Percentiles rank a stretch among this genome's conserved stretches.
Evolutionary conservation across 2,797 vertebrate genomes (phyloP).

Genomic region (Stomatorhinus walkeri): DNA sequence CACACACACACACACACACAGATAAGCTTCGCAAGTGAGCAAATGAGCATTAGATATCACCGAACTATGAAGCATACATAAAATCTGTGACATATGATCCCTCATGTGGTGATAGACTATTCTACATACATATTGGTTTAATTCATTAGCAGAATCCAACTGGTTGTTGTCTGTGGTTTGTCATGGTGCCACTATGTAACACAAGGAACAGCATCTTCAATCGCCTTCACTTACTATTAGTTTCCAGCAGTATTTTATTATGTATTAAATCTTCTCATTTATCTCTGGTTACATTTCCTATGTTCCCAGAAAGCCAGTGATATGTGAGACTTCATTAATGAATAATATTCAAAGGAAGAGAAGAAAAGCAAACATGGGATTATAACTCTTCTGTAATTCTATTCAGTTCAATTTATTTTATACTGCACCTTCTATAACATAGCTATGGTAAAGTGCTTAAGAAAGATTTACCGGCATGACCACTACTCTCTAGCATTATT

Average conservation of each 20-base stretch:
- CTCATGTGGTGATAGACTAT: neutral
- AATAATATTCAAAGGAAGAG: neutral
- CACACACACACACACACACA: constrained; percentile 45
- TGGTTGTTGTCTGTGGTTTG: neutral
- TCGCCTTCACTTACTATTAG: constrained; percentile 3
- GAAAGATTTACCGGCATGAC: neutral
- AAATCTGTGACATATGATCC: neutral
- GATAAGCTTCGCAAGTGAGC: constrained; percentile 57
- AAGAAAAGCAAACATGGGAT: neutral
- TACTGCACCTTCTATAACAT: neutral
- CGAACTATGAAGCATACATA: neutral
- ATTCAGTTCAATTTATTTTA: neutral
- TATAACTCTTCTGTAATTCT: neutral
- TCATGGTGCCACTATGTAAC: neutral
- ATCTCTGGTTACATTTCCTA: constrained; percentile 36
- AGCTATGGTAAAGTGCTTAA: neutral
- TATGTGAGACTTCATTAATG: constrained; percentile 7
- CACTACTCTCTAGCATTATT: neutral
- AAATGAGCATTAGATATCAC: constrained; percentile 41
- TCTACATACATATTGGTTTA: neutral
- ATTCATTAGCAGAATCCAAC: neutral
- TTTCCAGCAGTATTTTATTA: constrained; percentile 32
- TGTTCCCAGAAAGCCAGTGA: constrained; percentile 37
- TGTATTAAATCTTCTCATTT: constrained; percentile 18
- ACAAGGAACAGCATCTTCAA: neutral